Conservation (phyloP, 2,888 invertebrate species). For the Agonopterix subpropinquella region DNA sequence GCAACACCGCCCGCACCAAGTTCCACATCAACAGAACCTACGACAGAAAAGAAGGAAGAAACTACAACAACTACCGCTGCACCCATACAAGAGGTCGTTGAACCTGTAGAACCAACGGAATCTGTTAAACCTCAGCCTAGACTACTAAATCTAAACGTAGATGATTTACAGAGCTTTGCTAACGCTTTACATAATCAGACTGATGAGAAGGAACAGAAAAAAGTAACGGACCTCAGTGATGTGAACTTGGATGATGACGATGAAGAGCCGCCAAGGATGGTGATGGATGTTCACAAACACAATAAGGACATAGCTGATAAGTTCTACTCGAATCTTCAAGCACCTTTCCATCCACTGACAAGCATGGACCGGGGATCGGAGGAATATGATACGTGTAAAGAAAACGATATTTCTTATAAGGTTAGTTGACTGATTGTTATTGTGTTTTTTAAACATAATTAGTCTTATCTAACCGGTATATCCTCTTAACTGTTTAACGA, state of each 20-base stretch:
- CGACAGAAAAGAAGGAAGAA: conserved; percentile 19
- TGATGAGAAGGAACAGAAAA: conserved; percentile 33
- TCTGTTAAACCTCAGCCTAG: conserved; percentile 42
- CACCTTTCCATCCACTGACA: conserved; percentile 51
- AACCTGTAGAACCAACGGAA: conserved; percentile 22
- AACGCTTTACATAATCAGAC: conserved; percentile 58
- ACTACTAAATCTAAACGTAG: conserved; percentile 56
- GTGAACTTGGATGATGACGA: conserved; percentile 84
- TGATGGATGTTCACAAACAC: conserved; percentile 24
- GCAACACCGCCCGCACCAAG: conserved; percentile 11
- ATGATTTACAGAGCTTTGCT: conserved; percentile 61
- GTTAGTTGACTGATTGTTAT: not conserved
- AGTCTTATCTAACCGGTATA: too few relatives aligned
- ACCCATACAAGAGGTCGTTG: conserved; percentile 22
- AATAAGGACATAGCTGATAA: conserved; percentile 50
- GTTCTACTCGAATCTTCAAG: conserved; percentile 57
- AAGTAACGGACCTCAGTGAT: conserved; percentile 82
- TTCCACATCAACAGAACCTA: conserved; percentile 11
- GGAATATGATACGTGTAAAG: conserved; percentile 36
- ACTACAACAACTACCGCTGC: conserved; percentile 18
- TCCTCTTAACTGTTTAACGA: too few relatives aligned
- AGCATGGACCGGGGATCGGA: conserved; percentile 30
- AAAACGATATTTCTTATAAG: conserved; percentile 58
- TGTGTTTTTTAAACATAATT: too few relatives aligned
- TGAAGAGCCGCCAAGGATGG: conserved; percentile 37